These are phyloP conservation scores for Cladorhizidae sp. DNA, from an alignment of 37 sponge, comb jelly and placozoan genomes.

Conservation along the genomic window DNA sequence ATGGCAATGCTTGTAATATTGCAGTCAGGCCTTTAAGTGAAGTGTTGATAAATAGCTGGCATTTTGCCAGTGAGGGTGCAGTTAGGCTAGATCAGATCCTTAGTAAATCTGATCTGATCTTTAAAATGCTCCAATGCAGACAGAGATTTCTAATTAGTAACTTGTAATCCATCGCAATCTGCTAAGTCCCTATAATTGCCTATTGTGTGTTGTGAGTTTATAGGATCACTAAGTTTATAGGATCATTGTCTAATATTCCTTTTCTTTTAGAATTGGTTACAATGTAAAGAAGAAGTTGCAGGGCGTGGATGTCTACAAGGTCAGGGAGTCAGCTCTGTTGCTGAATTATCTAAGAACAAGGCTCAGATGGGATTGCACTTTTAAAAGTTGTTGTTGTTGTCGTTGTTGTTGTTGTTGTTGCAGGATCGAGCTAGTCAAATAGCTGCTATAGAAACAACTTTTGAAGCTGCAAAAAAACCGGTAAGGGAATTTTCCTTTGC, in stretches of 20 bases:
- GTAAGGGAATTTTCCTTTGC: constrained; percentile 45
- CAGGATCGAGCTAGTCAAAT: constrained; percentile 98
- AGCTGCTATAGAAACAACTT: constrained; percentile 92
- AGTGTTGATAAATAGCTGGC: too few species aligned
- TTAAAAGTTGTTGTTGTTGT: not conserved
- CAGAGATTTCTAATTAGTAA: too few species aligned
- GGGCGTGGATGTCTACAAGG: constrained; percentile 92
- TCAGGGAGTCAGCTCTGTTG: constrained; percentile 2
- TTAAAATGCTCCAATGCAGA: too few species aligned
- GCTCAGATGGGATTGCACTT: too few species aligned
- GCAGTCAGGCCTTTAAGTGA: too few species aligned
- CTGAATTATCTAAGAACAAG: not conserved
- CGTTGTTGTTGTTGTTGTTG: not conserved
- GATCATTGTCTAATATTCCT: too few species aligned
- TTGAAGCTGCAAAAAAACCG: constrained; percentile 92
- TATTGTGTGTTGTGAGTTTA: constrained; percentile 1
- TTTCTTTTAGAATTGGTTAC: constrained; percentile 79
- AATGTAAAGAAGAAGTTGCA: constrained; percentile 94
- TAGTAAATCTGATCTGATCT: too few species aligned
- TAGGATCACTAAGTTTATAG: too few species aligned
- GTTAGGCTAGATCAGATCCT: too few species aligned
- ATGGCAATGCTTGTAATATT: too few species aligned
- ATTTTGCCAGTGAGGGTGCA: too few species aligned
- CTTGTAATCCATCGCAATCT: too few species aligned
- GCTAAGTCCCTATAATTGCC: not conserved